phyloP scores from a whole-genome alignment of 2,113 vertebrate species.

The Pica pica region DNA sequence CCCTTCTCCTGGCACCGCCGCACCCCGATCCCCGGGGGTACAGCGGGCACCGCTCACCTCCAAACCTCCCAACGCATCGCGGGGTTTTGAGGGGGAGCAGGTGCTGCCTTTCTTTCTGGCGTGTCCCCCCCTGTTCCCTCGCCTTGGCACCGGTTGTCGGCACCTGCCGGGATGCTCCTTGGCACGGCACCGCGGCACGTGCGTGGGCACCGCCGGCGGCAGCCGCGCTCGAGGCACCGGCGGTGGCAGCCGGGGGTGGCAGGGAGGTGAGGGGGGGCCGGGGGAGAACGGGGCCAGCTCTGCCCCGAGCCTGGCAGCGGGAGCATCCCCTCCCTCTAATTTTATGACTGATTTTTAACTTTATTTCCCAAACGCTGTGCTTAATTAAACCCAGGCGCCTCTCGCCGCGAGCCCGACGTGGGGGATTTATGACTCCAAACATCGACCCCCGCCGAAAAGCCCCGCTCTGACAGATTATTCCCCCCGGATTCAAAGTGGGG shows the following conservation, averaged over 20 bases:
- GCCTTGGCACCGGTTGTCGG: background rate
- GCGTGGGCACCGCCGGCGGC: background rate
- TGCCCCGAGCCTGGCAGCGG: background rate
- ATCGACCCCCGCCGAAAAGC: background rate
- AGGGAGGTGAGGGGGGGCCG: background rate
- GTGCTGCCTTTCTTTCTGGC: background rate
- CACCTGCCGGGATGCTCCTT: constrained; percentile 28
- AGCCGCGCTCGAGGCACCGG: background rate
- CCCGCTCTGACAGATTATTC: background rate
- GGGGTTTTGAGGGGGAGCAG: background rate
- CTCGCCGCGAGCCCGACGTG: constrained; percentile 5
- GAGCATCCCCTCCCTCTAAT: background rate
- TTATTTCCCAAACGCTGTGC: background rate
- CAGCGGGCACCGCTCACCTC: background rate
- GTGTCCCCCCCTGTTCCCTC: background rate
- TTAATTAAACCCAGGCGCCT: constrained; percentile 62
- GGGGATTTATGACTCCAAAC: constrained; percentile 37
- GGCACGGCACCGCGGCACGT: constrained; percentile 8
- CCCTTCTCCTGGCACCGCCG: background rate
- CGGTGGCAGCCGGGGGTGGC: background rate
- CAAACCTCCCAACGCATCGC: background rate
- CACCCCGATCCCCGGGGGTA: rapidly evolving
- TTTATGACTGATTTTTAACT: background rate
- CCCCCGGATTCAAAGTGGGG: background rate
- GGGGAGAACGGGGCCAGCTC: background rate